phyloP scores from a whole-genome alignment of 37 sponge, comb jelly and placozoan species.

The Aphrocallistes beatrix region DNA sequence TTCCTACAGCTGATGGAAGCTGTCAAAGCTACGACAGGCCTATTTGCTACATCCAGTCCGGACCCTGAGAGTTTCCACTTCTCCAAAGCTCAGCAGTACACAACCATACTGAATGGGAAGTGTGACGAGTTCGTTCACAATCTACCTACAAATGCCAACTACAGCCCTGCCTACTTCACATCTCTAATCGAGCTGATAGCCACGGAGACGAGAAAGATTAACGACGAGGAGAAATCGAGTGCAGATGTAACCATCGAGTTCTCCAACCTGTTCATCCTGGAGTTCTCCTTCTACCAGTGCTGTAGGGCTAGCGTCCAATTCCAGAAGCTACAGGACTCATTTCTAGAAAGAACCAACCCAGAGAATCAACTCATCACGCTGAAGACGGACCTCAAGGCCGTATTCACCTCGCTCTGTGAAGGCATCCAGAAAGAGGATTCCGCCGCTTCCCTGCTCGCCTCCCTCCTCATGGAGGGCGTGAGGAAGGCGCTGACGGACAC shows the following conservation, averaged over 20 bases:
- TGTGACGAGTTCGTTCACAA: neutral
- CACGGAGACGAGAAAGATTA: neutral
- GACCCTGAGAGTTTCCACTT: neutral
- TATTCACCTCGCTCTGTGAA: neutral
- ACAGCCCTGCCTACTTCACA: neutral
- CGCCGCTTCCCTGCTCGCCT: neutral
- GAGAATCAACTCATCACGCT: neutral
- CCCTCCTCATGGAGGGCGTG: neutral
- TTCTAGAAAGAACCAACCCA: conserved; percentile 24
- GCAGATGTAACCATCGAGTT: neutral
- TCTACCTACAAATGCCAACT: neutral
- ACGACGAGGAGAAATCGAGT: neutral
- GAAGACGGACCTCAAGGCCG: neutral
- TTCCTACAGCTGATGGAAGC: conserved; percentile 4
- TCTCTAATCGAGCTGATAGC: neutral
- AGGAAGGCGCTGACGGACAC: neutral
- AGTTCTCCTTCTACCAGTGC: conserved; percentile 2
- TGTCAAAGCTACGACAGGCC: neutral
- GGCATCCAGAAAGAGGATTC: neutral
- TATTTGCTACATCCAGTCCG: neutral
- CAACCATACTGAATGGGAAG: neutral
- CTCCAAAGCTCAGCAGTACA: neutral
- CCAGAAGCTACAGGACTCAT: neutral
- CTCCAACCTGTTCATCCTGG: neutral
- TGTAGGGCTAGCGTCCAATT: neutral